Conservation (phyloP, 2,888 invertebrate genomes). For the Heteropelma amictum region DNA sequence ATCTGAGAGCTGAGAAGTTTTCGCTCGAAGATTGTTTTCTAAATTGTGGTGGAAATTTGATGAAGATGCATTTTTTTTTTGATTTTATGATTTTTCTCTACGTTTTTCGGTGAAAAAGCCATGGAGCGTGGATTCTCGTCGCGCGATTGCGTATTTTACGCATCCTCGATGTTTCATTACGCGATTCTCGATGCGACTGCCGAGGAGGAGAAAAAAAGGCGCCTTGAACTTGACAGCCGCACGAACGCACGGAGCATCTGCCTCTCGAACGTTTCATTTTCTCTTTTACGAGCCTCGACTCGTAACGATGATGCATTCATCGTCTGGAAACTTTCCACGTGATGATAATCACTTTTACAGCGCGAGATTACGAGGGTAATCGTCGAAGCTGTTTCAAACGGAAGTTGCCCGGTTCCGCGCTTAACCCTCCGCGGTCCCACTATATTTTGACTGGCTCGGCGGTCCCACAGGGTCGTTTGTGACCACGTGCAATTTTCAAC, state of each 20-base stretch:
- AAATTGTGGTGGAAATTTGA: no score
- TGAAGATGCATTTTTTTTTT: not conserved
- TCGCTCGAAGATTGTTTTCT: no score
- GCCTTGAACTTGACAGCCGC: slow-evolving; percentile 28
- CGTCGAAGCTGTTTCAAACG: not conserved
- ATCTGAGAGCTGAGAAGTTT: no score
- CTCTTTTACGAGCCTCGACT: not conserved
- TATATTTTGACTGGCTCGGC: no score
- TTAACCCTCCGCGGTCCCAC: no score
- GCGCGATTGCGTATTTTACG: not conserved
- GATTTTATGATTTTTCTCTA: no score
- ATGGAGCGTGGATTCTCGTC: no score
- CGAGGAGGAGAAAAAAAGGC: not conserved
- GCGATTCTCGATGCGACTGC: no score
- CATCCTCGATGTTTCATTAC: not conserved
- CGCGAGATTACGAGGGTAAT: not conserved
- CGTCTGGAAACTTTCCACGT: slow-evolving; percentile 3
- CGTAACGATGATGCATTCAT: not conserved
- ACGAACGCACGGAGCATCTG: not conserved
- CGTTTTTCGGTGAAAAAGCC: no score
- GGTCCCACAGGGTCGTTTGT: no score
- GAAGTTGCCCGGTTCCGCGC: not conserved
- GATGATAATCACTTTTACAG: slow-evolving; percentile 9
- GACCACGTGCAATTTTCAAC: no score
- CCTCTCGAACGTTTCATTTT: not conserved